Evolutionary conservation across 2,113 vertebrate genomes (phyloP), one percentile per base, ranked within the genome.

Genomic region (Thinocorus orbignyianus): DNA sequence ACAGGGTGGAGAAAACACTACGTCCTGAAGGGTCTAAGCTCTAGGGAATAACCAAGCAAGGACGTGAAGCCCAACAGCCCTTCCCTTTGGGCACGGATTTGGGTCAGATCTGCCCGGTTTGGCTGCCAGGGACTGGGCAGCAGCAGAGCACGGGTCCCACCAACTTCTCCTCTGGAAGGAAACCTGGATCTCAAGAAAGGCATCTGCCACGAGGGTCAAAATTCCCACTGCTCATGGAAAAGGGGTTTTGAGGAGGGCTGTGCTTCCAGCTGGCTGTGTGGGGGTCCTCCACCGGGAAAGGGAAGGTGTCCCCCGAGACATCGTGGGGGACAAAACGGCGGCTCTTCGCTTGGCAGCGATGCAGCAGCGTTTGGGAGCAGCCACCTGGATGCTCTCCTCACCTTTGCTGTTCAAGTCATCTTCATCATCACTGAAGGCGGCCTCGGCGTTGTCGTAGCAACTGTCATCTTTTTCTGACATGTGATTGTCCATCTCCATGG

Each of bases 381-480:
- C 37, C n/a, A 10, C 28, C 14, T 33, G 31, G 5, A 35, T 10
- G 23, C 24, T 3, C 7, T 25, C 68, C 96, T 97, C 83, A 99
- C 99, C 99, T 98, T 99, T 99, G 96, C 95, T 99, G 96, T 96
- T 99, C 85, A 99, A 73, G 28, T 99, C 99, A 10, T 99, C 99
- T 72, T 99, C 99, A 0, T 99, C 99, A 0, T 99, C 99, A 6
- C 99, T 99, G 96, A 99, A 99, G 6, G 99, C 98, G 0, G 99
- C 99, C 85, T 99, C 99, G 0, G 99, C 99, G 24, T 98, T 98
- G 98, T 99, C 99, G 13, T 99, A 99, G 98, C 99, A 99, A 95
- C 98, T 97, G 31, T 99, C 99, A 2, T 99, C 99, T 94, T 99
- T 99, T 82, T 99, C 99, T 17, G 98, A 93, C 96, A 99, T 97